Conservation (phyloP, 2,113 vertebrate species). For the Regulus satrapa region DNA sequence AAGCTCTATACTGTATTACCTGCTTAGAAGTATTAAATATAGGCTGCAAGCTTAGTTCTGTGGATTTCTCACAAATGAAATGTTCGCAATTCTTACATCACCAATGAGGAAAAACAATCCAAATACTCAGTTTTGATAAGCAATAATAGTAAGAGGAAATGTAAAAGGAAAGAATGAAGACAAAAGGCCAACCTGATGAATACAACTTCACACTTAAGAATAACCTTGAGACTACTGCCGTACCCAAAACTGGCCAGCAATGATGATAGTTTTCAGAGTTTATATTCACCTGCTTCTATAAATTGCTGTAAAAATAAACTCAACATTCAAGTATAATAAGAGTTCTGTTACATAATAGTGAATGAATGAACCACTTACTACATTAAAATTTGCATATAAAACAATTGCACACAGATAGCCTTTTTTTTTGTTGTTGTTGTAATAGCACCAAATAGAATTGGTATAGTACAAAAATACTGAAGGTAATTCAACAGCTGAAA, state of each 20-base stretch:
- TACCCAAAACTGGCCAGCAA: slow-evolving; percentile 16
- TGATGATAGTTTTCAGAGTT: neutral
- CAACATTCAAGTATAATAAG: slow-evolving; percentile 34
- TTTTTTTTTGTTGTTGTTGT: slow-evolving; percentile 22
- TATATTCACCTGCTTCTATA: neutral
- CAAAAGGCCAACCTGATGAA: neutral
- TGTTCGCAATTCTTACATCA: neutral
- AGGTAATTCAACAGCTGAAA: slow-evolving; percentile 63
- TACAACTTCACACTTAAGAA: neutral
- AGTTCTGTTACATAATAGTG: neutral
- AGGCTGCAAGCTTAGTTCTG: neutral
- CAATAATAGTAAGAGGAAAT: neutral
- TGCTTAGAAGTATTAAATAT: neutral
- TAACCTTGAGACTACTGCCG: neutral
- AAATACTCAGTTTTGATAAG: neutral
- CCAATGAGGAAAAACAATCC: neutral
- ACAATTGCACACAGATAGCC: neutral
- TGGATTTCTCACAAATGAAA: neutral
- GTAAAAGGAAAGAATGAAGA: neutral
- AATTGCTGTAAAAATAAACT: slow-evolving; percentile 40
- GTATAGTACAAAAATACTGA: slow-evolving; percentile 54
- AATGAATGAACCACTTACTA: slow-evolving; percentile 41
- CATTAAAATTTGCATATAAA: slow-evolving; percentile 48
- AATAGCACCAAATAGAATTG: slow-evolving; percentile 9
- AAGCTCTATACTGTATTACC: neutral